A percentile compares a stretch with the other conserved stretches of the same genome.
These are phyloP conservation scores for Microctenopoma lineatum DNA, from an alignment of 2,797 vertebrate species.

Conservation along the genomic window DNA sequence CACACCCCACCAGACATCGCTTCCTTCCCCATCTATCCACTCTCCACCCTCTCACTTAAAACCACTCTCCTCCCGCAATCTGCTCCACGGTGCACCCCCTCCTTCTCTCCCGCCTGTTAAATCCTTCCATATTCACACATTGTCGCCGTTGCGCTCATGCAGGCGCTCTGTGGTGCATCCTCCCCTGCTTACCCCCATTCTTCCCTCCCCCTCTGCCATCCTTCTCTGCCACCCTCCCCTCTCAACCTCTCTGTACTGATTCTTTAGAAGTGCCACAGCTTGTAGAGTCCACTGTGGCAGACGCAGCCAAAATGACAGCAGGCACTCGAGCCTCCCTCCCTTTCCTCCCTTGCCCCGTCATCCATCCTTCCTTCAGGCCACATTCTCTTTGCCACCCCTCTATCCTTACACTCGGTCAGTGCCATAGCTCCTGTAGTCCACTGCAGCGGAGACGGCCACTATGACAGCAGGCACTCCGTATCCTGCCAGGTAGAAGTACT, in stretches of 20 bases:
- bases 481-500: conserved; percentile 97
- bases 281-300: conserved; percentile 60
- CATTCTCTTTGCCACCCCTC: conserved; percentile 12
- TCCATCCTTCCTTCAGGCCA: conserved; percentile 42
- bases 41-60: conserved; percentile 49
- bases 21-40: conserved; percentile 28
- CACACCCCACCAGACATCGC: conserved; percentile 37
- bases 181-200: conserved; percentile 40
- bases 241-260: conserved; percentile 66
- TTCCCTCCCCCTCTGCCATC: conserved; percentile 32
- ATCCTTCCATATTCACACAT: conserved; percentile 74
- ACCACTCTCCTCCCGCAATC: conserved; percentile 43
- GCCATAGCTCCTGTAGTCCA: conserved; percentile 97
- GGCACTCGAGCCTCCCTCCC: conserved; percentile 55
- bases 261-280: conserved; percentile 71
- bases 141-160: conserved; percentile 55
- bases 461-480: conserved; percentile 97
- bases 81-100: conserved; percentile 27
- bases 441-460: conserved; percentile 94
- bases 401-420: conserved; percentile 97
- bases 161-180: conserved; percentile 53
- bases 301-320: conserved; percentile 75
- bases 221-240: conserved; percentile 42
- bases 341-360: conserved; percentile 30
- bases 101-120: conserved; percentile 48